These are phyloP conservation scores for Odobenus rosmarus DNA, from an alignment of 2,113 vertebrate genomes.

Conservation along the genomic window DNA sequence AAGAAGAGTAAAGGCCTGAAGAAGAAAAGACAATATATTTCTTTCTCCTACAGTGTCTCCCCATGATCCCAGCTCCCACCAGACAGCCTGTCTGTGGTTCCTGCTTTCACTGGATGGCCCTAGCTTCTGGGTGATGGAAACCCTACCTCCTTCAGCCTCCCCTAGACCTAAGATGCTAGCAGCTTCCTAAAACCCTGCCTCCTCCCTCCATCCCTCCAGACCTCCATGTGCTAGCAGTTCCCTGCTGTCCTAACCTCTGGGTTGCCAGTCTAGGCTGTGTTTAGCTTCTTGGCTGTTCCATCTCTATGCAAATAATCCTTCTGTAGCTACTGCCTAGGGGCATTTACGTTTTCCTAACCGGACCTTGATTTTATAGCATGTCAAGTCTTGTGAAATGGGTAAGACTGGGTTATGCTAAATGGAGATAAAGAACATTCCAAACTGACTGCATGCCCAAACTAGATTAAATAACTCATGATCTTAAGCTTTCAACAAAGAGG, in stretches of 20 bases:
- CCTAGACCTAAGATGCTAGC: not conserved
- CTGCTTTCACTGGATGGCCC: not conserved
- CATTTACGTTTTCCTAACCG: not conserved
- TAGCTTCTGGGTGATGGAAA: not conserved
- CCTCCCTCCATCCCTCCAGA: not conserved
- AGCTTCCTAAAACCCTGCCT: not conserved
- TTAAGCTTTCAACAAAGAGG: not conserved
- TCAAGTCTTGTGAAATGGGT: slow-evolving; percentile 49
- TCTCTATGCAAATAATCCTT: not conserved
- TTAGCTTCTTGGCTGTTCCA: not conserved
- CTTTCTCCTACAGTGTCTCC: not conserved
- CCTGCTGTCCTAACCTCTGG: not conserved
- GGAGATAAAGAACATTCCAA: slow-evolving; percentile 60
- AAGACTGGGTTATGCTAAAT: not conserved
- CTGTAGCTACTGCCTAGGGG: slow-evolving; percentile 4
- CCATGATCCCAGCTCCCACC: not conserved
- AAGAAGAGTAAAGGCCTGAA: not conserved
- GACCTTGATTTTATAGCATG: slow-evolving; percentile 39
- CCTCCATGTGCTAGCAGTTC: not conserved
- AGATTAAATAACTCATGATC: slow-evolving; percentile 39
- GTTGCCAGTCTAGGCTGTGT: not conserved
- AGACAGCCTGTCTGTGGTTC: not conserved
- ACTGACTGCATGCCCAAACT: not conserved
- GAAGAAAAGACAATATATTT: not conserved
- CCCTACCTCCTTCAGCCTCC: not conserved